These are phyloP conservation scores for Gorilla gorilla DNA, from an alignment of 2,113 vertebrate species.

Conservation along the genomic window DNA sequence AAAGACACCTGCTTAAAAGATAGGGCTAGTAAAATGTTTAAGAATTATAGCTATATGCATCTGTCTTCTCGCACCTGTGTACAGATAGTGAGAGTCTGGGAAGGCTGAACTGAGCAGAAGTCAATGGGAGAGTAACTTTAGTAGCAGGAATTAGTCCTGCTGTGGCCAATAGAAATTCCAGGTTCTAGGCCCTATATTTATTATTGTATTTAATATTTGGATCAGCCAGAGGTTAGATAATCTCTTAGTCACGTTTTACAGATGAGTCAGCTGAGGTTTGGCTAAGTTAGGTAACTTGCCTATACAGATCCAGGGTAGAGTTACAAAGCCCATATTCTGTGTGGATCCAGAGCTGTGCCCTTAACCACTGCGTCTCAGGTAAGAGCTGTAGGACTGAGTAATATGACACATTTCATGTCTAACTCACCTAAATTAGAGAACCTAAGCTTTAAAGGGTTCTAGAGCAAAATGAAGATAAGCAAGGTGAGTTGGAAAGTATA, in stretches of 20 bases:
- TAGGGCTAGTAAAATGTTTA: neutral
- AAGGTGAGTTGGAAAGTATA: neutral
- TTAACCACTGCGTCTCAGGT: neutral
- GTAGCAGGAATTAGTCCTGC: constrained; percentile 4
- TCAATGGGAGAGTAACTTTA: neutral
- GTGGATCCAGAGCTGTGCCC: neutral
- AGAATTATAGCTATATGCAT: neutral
- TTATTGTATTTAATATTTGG: constrained; percentile 15
- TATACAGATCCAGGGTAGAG: constrained; percentile 23
- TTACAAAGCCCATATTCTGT: neutral
- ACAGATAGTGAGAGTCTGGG: neutral
- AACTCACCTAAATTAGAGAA: constrained; percentile 1
- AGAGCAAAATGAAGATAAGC: neutral
- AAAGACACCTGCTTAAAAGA: neutral
- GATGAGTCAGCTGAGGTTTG: neutral
- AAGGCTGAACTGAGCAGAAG: neutral
- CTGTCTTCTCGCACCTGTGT: neutral
- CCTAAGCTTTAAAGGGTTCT: neutral
- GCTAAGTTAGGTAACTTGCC: neutral
- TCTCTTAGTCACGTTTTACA: constrained; percentile 23
- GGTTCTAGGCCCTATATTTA: neutral
- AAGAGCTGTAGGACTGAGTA: neutral
- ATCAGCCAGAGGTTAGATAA: neutral
- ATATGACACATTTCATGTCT: neutral
- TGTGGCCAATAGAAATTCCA: neutral